Percentiles rank a stretch among this genome's conserved stretches.
phyloP scores from a whole-genome alignment of 2,888 invertebrate genomes.

The Anthrax anthrax region DNA sequence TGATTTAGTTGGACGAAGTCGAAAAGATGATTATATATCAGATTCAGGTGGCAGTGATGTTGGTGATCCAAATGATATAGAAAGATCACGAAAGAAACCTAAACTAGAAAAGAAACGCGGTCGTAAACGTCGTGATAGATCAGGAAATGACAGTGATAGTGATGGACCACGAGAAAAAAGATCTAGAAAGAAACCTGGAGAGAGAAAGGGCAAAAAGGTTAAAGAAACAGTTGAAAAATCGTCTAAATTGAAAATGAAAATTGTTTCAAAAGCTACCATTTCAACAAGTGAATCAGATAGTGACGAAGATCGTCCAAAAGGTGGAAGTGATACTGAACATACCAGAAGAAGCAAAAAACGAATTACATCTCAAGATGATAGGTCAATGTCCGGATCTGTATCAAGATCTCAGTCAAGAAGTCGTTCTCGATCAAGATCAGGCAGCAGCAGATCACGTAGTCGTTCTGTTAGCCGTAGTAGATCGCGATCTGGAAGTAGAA shows the following conservation, averaged over 20 bases:
- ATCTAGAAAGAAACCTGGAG: constrained; percentile 37
- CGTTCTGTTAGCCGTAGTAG: constrained; percentile 28
- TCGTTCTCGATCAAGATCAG: constrained; percentile 29
- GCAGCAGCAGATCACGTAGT: constrained; percentile 21
- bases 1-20: constrained; percentile 35
- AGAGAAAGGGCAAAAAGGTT: constrained; percentile 20
- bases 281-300: constrained; percentile 78
- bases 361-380: constrained; percentile 48
- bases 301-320: constrained; percentile 40
- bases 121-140: constrained; percentile 29
- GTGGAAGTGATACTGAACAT: constrained; percentile 36
- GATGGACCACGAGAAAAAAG: constrained; percentile 49
- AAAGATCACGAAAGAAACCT: constrained; percentile 26
- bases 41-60: constrained; percentile 57
- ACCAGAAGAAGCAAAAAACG: constrained; percentile 40
- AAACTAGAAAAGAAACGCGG: constrained; percentile 34
- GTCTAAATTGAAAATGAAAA: constrained; percentile 72
- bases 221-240: constrained; percentile 15
- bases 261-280: constrained; percentile 89
- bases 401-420: constrained; percentile 28
- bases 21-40: constrained; percentile 61
- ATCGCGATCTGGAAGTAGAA: constrained; percentile 30
- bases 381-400: constrained; percentile 18
- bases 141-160: constrained; percentile 46
- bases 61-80: constrained; percentile 25